Evolutionary conservation across 2,797 vertebrate species (phyloP), one percentile per base, ranked within the genome.

Genomic region (Ara ararauna): DNA sequence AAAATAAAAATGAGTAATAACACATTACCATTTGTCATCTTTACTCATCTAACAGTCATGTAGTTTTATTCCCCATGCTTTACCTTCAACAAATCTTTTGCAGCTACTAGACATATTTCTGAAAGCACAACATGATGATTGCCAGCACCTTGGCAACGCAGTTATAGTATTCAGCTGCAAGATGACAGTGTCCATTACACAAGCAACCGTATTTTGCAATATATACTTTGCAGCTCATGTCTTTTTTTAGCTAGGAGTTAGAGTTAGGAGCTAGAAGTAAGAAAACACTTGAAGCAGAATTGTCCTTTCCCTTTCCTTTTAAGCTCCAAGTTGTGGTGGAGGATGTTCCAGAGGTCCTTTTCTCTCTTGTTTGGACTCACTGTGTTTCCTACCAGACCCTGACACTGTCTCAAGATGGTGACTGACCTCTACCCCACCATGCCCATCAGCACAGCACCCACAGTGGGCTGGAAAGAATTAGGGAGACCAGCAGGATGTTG

Each of bases 111-210:
- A 32, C 5, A 24, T 9, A 18, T 38, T 70, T 21, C 60, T 76
- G 30, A 92, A 90, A 76, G 74, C 66, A 66, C 24, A 78, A 47
- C 26, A 26, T 1, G 1, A 66, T 0, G 0, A 30, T 67, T 79
- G 60, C 38, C 77, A 90, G 74, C 36, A 51, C 24, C 36, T 78
- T 81, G 47, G 60, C 71, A 94, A 85, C 86, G 45, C 30, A 51
- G 15, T 24, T 38, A 53, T 0, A 2, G 22, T 20, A 44, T 0
- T 0, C 40, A 88, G 80, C 45, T 93, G 42, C 0, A 0, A 82
- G 51, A 70, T 18, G n/a, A 74, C 54, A 61, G 38, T 30, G 61
- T 12, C 22, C 58, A 26, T 77, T 74, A 48, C 19, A 26, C 30
- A 62, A 79, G 17, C 10, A 88, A 75, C 62, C 18, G 8, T 56